These are phyloP conservation scores for Hirtodrosophila duncani DNA, from an alignment of 2,888 invertebrate genomes.

Conservation along the genomic window DNA sequence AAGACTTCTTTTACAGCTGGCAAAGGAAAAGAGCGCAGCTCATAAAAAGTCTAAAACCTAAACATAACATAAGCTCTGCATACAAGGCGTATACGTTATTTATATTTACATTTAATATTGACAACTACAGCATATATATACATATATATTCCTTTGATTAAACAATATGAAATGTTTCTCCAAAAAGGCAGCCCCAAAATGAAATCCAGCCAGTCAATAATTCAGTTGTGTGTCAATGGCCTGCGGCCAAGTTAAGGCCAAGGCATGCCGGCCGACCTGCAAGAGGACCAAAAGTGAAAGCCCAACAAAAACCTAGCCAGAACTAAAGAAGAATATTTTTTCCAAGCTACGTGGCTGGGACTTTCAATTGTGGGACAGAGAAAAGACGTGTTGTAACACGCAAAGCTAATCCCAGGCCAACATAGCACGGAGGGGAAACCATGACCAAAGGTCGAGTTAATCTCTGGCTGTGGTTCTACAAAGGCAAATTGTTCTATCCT, in stretches of 20 bases:
- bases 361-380: not conserved
- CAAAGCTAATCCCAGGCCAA: constrained; percentile 40
- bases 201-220: no score
- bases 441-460: constrained; percentile 56
- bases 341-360: constrained; percentile 25
- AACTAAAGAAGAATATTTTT: constrained; percentile 13
- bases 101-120: not conserved
- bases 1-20: no score
- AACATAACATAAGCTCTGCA: constrained; percentile 1
- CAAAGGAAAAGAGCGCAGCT: not conserved
- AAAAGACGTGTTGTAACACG: constrained; percentile 25
- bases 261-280: constrained; percentile 25
- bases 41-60: constrained; percentile 3
- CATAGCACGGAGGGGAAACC: constrained; percentile 14
- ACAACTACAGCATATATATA: no score
- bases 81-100: constrained; percentile 23
- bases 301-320: constrained; percentile 28
- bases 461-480: constrained; percentile 36
- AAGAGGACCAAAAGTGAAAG: constrained; percentile 38
- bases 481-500: constrained; percentile 13
- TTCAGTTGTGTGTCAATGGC: not conserved
- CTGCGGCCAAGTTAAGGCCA: not conserved
- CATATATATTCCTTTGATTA: no score
- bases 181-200: no score
- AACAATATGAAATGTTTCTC: constrained; percentile 9